Evolutionary conservation across 2,797 vertebrate genomes (phyloP), one percentile per base, ranked within the genome.

Genomic region (Protonibea diacanthus): DNA sequence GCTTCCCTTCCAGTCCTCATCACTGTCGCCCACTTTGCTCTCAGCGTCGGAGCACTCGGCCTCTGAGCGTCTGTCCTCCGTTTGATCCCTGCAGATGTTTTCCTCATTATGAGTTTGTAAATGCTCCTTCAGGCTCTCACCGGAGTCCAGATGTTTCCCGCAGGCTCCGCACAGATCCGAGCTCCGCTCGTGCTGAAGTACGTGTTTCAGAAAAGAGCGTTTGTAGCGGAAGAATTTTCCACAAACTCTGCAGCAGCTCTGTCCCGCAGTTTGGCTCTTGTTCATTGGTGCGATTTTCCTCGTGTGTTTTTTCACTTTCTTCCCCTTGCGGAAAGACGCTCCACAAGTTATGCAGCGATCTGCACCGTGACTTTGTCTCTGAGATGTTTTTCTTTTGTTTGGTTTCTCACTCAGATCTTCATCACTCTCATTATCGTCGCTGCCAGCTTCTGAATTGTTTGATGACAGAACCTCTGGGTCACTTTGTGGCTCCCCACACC

Each of bases 121-220:
- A 60, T 86, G 88, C 21, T 5, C 20, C 71, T 48, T 52, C 13
- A 86, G 13, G 23, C 79, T 74, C 55, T 81, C 63, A 0, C 25
- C 52, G 0, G 77, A 5, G 4, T 78, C 78, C 59, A 76, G 55
- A 13, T 58, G 72, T 81, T 86, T 89, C 3, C 81, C 85, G 4
- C 83, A 87, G 1, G 81, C 80, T 8, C 77, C 79, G 0, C 85
- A 89, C 60, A 57, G 66, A 5, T 72, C 64, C 0, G 86, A 33
- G 66, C 45, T 73, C 12, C 63, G 53, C 48, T 80, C 72, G n/a
- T 84, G 85, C 3, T 1, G 7, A 0, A 88, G 77, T 0, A 83
- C 49, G 5, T 88, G 81, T 76, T 90, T 90, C 56, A 87, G 66
- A 38, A 90, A 90, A 17, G 80, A 85, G 0, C 81, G 81, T 21